phyloP scores from a whole-genome alignment of 2,888 invertebrate genomes.

The Lypha dubia region DNA sequence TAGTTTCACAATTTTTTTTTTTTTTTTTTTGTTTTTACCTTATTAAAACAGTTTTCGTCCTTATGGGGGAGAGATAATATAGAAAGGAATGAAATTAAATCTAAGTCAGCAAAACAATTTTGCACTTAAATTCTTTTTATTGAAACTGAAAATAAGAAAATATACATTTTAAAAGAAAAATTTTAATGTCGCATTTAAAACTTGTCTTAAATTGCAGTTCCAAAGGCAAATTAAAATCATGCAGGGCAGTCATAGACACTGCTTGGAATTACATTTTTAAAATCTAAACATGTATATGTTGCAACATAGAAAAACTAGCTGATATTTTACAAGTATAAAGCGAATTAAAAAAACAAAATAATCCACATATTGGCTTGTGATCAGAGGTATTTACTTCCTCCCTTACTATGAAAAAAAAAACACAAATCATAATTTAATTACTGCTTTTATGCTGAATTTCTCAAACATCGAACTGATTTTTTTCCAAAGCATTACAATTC shows the following conservation, averaged over 20 bases:
- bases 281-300: no score
- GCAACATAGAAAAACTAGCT: no score
- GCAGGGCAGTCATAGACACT: no score
- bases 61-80: not conserved
- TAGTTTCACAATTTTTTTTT: constrained; percentile 37
- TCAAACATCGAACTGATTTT: constrained; percentile 32
- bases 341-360: no score
- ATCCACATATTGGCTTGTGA: no score
- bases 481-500: constrained; percentile 39
- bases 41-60: not conserved
- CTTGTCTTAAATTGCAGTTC: no score
- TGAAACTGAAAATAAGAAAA: not conserved
- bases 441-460: not conserved
- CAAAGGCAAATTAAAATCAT: no score
- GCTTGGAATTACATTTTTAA: no score
- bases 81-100: not conserved
- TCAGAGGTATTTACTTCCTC: not conserved
- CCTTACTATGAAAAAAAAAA: not conserved
- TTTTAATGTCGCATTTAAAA: no score
- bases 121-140: not conserved
- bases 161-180: not conserved
- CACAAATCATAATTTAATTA: not conserved
- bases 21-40: constrained; percentile 2
- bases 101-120: constrained; percentile 1
- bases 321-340: no score